These are phyloP conservation scores for Pao palembangensis DNA, from an alignment of 2,113 vertebrate genomes.

Conservation along the genomic window DNA sequence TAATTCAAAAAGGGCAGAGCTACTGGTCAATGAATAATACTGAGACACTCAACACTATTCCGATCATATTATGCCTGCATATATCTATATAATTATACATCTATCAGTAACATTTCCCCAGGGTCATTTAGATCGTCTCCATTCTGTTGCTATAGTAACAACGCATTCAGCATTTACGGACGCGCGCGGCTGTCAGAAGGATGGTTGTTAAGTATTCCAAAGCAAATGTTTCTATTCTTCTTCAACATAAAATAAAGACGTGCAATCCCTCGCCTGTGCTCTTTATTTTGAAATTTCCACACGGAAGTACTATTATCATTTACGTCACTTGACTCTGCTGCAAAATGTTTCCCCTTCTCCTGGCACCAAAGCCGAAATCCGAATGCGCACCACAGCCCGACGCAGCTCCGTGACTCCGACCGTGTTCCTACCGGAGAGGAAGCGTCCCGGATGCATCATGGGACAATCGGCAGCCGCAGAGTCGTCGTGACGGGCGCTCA, in stretches of 20 bases:
- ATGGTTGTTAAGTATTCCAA: too few species aligned
- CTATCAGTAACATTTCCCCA: too few species aligned
- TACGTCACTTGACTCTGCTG: constrained; percentile 2
- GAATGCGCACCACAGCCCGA: constrained; percentile 37
- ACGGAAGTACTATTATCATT: background rate
- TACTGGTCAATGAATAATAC: too few species aligned
- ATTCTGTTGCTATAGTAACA: too few species aligned
- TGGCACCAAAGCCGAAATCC: constrained; percentile 20
- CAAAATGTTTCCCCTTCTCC: constrained; percentile 46
- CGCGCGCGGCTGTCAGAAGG: too few species aligned
- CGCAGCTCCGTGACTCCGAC: constrained; percentile 4
- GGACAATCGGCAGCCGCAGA: background rate
- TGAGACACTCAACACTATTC: too few species aligned
- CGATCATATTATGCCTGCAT: too few species aligned
- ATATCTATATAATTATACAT: too few species aligned
- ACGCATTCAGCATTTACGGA: too few species aligned
- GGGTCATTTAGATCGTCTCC: too few species aligned
- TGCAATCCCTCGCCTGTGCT: rapidly evolving
- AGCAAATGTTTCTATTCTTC: too few species aligned
- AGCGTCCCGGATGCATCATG: constrained; percentile 2
- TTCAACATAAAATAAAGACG: constrained; percentile 3
- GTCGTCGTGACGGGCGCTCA: constrained; percentile 22
- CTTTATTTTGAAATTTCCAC: constrained; percentile 45
- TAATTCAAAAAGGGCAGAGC: too few species aligned
- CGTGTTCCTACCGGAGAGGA: background rate